These are phyloP conservation scores for Halcyon senegalensis DNA, from an alignment of 2,113 vertebrate species.

Conservation along the genomic window DNA sequence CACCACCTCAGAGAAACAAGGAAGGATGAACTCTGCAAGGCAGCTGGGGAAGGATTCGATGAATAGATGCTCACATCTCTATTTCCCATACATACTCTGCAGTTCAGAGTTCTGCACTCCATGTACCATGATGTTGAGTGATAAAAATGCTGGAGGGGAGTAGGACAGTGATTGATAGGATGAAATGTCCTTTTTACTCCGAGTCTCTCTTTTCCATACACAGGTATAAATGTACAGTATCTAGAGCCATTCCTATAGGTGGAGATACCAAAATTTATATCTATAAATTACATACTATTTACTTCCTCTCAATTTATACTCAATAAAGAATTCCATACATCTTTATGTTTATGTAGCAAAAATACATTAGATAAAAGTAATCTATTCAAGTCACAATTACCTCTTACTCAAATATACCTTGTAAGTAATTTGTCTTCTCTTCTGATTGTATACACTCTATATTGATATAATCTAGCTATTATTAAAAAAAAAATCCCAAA, in stretches of 20 bases:
- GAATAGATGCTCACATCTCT: background rate
- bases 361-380: constrained; percentile 19
- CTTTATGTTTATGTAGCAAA: constrained; percentile 22
- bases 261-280: background rate
- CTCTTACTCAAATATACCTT: constrained; percentile 12
- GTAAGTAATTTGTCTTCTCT: background rate
- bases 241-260: background rate
- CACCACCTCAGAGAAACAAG: background rate
- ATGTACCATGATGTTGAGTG: background rate
- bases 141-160: background rate
- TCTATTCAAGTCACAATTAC: constrained; percentile 38
- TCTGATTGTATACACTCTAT: background rate
- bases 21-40: background rate
- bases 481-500: background rate
- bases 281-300: background rate
- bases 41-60: background rate
- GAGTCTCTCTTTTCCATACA: background rate
- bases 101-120: background rate
- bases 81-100: background rate
- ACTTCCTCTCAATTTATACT: background rate
- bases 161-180: background rate
- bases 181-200: background rate
- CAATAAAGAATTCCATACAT: background rate
- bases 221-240: background rate
- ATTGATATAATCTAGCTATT: constrained; percentile 21